Conservation (phyloP, 2,113 vertebrate genomes). For the Gymnobelideus leadbeateri region DNA sequence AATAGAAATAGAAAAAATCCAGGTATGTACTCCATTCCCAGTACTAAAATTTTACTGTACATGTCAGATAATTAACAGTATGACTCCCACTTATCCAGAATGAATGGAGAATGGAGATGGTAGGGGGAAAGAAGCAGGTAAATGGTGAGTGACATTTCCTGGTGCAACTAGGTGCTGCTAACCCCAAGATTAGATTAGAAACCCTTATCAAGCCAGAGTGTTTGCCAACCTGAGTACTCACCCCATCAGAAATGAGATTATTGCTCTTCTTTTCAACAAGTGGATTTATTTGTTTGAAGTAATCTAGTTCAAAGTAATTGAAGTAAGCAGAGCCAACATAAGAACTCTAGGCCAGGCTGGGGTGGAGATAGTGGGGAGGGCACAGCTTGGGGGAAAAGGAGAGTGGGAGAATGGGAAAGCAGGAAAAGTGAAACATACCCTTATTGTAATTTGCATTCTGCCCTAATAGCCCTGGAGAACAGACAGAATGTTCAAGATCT, state of each 20-base stretch:
- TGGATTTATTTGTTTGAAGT: background rate
- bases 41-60: background rate
- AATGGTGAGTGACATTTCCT: conserved; percentile 10
- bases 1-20: too few species aligned
- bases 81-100: background rate
- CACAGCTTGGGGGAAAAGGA: background rate
- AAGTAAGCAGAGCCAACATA: too few species aligned
- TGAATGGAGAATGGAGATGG: background rate
- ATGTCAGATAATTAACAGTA: background rate
- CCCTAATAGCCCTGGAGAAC: background rate
- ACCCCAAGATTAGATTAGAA: conserved; percentile 19
- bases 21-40: background rate
- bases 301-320: too few species aligned
- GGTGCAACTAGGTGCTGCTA: conserved; percentile 13
- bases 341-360: background rate
- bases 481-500: background rate
- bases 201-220: background rate
- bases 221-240: background rate
- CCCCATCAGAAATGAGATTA: background rate
- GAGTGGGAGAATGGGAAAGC: background rate
- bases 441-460: background rate
- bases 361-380: background rate
- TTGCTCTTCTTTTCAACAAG: conserved; percentile 11
- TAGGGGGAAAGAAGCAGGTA: background rate
- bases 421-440: background rate